Base-by-base conservation (phyloP, 2,888 invertebrate species). In the Volucella inanis region DNA sequence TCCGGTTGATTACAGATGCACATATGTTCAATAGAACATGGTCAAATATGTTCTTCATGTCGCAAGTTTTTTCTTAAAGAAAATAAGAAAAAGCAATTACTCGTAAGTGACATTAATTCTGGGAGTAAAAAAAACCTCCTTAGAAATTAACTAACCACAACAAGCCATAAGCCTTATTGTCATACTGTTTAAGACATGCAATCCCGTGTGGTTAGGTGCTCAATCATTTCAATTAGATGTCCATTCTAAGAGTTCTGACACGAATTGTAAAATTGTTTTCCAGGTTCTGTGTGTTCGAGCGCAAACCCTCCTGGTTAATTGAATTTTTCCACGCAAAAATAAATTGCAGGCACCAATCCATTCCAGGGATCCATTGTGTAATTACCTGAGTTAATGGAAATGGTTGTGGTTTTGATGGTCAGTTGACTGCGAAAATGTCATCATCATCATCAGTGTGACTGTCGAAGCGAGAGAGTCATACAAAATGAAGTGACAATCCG, bases 371-470 rank as follows among this genome's bases (percentile, higher is more conserved):
- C 47, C 62, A 68, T 68, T 81, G 76, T 76, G 79, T 81, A 85
- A 85, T 77, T 81, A 85, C 57, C 68, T 57, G 38, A 41, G 62
- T 68, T 72, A 85, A 85, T 85, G 76, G 80, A 81, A 81, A 77
- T 72, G 50, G 72, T 62, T 84, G 80, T 64, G 84, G 84, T 84
- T 80, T 65, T 77, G 81, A 71, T 76, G 81, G 81, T 10, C 76
- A 81, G 71, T 77, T 85, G 81, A 85, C 85, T 85, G 84, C 74
- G 80, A 80, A 85, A 85, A 85, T 80, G 84, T 80, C 84, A 85
- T 85, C 81, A 85, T 81, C 76, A 81, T 85, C 81, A 85, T 81
- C 81, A 85, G 71, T 61, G 68, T 15, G 71, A 72, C 57, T 80
- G 76, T 64, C 76, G 72, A 59, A 80, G 47, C 76, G 76, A 85